Evolutionary conservation across 2,113 vertebrate species (phyloP).

Genomic region (Enhydra lutris): DNA sequence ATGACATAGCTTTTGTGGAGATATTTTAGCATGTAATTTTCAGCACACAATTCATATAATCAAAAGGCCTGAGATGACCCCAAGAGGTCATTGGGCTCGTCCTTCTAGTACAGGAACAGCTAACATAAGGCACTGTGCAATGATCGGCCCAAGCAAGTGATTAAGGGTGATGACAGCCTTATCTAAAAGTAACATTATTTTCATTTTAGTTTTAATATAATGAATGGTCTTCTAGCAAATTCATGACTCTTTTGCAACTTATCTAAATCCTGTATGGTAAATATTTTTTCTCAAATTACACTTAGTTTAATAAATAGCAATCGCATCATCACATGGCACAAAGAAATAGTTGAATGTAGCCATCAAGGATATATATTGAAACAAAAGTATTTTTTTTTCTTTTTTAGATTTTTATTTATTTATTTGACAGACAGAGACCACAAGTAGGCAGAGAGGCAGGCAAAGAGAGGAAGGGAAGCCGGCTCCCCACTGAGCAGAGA

Average conservation of each 20-base stretch:
- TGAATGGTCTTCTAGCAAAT: slow-evolving; percentile 25
- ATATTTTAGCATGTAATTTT: slow-evolving; percentile 72
- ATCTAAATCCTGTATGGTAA: background rate
- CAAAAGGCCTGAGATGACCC: slow-evolving; percentile 59
- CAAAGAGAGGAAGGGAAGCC: too few species aligned
- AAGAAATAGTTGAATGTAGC: background rate
- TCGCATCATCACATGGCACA: background rate
- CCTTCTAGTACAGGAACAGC: background rate
- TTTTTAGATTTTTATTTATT: too few species aligned
- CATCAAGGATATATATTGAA: background rate
- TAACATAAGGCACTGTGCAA: background rate
- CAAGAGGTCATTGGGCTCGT: background rate
- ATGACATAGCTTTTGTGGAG: slow-evolving; percentile 63
- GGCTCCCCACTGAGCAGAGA: too few species aligned
- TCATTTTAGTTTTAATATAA: slow-evolving; percentile 16
- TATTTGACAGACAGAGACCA: too few species aligned
- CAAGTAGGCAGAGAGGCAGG: too few species aligned
- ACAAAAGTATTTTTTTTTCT: background rate
- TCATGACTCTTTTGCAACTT: background rate
- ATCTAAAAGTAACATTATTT: slow-evolving; percentile 43
- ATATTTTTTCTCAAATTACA: slow-evolving; percentile 14
- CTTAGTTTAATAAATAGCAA: slow-evolving; percentile 30
- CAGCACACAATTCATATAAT: slow-evolving; percentile 64
- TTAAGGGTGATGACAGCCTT: background rate
- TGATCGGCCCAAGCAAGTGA: background rate